These are phyloP conservation scores for Oryzias sinensis DNA, from an alignment of 2,797 vertebrate genomes.

Conservation along the genomic window DNA sequence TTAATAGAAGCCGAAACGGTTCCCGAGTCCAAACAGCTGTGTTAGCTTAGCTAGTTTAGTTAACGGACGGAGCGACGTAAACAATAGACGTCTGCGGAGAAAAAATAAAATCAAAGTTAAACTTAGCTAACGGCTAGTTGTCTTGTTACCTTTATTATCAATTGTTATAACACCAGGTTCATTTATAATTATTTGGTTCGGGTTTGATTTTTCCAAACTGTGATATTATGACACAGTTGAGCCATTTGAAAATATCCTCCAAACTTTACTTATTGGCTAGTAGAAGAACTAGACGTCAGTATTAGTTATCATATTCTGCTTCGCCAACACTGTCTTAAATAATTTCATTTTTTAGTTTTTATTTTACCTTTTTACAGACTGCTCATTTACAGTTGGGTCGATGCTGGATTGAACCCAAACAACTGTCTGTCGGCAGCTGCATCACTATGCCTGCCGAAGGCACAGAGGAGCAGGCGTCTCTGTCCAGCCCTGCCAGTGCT, in stretches of 20 bases:
- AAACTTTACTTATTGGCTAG: too few relatives aligned
- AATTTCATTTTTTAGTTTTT: too few relatives aligned
- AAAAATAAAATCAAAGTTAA: not conserved
- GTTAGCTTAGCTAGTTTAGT: constrained; percentile 56
- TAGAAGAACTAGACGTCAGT: too few relatives aligned
- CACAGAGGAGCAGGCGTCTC: constrained; percentile 62
- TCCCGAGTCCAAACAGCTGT: constrained; percentile 15
- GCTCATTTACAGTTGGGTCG: not conserved
- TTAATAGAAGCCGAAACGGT: constrained; percentile 1
- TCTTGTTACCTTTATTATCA: too few relatives aligned
- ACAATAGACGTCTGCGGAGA: constrained; percentile 43
- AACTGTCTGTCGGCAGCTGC: constrained; percentile 44
- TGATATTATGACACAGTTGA: too few relatives aligned
- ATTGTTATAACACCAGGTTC: too few relatives aligned
- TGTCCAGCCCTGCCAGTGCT: constrained; percentile 68
- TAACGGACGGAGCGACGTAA: constrained; percentile 60
- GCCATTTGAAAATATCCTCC: too few relatives aligned
- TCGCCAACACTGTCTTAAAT: not conserved
- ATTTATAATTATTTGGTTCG: too few relatives aligned
- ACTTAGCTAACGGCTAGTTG: too few relatives aligned
- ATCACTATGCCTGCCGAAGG: constrained; percentile 76
- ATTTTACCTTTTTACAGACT: too few relatives aligned
- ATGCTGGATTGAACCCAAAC: constrained; percentile 9
- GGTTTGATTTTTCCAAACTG: too few relatives aligned
- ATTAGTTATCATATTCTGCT: too few relatives aligned